Base-by-base conservation (phyloP, 2,888 invertebrate genomes). In the Hirtodrosophila alboralis region DNA sequence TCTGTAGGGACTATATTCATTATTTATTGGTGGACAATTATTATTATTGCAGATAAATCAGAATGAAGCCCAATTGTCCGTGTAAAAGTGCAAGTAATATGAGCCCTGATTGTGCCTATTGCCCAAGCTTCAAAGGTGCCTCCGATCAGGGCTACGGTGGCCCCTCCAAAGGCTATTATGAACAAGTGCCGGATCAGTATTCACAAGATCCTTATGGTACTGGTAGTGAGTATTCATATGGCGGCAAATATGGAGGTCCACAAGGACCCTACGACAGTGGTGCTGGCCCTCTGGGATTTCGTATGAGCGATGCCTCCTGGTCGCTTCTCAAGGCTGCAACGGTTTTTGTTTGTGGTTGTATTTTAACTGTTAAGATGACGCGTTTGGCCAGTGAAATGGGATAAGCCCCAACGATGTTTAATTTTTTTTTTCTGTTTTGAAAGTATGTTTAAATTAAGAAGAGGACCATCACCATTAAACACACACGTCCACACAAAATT, bases 281-380 rank as follows among this genome's bases (percentile, higher is more conserved):
- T n/a, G n/a, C n/a, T n/a, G n/a, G n/a, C n/a, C n/a, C n/a, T n/a
- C n/a, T n/a, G n/a, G 56, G 57, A 8, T 28, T 65, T 28, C 36
- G 65, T 21, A 44, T 72, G 9, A 65, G 54, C 36, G 61, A 64
- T 4, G 51, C 74, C 4, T 57, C 61, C 0, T 67, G 72, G 70
- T 67, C 80, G 1, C 52, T 89, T 3, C 37, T 80, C 3, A 83
- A 75, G 41, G 75, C 84, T 28, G 60, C 75, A 3, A 21, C 69
- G 2, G 58, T 89, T 10, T 89, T 90, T 47, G 9, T 74, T 10
- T 1, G 48, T 4, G 88, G 89, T 1, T 78, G 89, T 36, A 71
- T 59, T 7, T 12, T 89, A 7, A 87, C 85, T 13, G 71, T 69
- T 13, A 65, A 72, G 36, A 66, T 89, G 75, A 75, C 67, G 5